Base-by-base conservation (phyloP, 2,797 vertebrate species). In the Tapera naevia region DNA sequence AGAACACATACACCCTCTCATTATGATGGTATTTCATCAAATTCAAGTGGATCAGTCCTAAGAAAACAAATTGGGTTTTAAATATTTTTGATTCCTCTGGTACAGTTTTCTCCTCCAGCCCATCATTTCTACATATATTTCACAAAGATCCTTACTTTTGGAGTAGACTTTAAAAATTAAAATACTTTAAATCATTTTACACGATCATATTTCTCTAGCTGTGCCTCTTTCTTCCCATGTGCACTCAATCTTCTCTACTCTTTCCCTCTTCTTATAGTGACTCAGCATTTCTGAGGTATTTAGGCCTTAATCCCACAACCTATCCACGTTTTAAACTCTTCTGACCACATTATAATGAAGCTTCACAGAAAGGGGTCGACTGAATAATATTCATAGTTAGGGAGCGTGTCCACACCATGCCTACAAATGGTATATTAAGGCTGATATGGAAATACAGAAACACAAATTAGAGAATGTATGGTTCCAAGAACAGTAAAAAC, bases 281-380 rank as follows among this genome's bases (percentile, higher is more conserved):
- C 83, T 97, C 95, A 96, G 94, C 95, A 96, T 50, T 93, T 95
- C 57, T 51, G 56, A 84, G 56, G 23, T 53, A 76, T 67, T 83
- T 79, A 80, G 70, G 69, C 43, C 75, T 48, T 67, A 88, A 86
- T 56, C 24, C 53, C 62, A 93, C 30, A 56, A 70, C 60, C 35
- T 60, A 56, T 23, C 61, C 24, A 60, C 18, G 16, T 39, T 7
- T 72, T 58, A 18, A 17, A 72, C 56, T 86, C 41, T 67, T 75
- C 58, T 91, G 43, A 58, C 11, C 19, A 39, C 43, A 41, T 41
- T 17, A 19, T 1, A 88, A n/a, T 24, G 5, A 89, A 73, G 21
- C 54, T 45, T n/a, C 39, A 84, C 8, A 64, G 28, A 95, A 74
- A 89, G 32, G 21, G 37, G 7, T 58, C 35, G 50, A 50, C 17